Evolutionary conservation across 1,140 invertebrate genomes (phyloP), one percentile per base, ranked within the genome.

Genomic region (Leptopilina boulardi): DNA sequence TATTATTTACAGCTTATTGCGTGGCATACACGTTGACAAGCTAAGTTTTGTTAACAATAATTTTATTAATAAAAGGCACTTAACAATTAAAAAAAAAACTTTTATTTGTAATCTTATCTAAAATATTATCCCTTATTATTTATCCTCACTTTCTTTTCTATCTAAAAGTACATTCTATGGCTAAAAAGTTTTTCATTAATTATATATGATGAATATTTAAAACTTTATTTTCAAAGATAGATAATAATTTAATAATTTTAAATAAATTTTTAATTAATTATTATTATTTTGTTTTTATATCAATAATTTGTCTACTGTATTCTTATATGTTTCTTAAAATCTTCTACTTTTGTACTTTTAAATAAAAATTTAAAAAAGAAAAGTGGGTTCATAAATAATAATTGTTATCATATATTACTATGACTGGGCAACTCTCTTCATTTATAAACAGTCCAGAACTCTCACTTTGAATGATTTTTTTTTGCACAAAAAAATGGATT

Each of bases 1-100:
- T 88, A 89, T 89, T 91, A 91, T 91, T 89, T 91, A 91, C 89
- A 90, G 84, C 80, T 77, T 82, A 78, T 86, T 87, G 81, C 76
- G 74, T 80, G 81, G 15, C 34, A 44, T 71, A 59, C 23, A 66
- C 23, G 23, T 23, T 66, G 21, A 66, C 11, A 66, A 66, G 59
- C 59, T 66, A 38, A 66, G 26, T 13, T 66, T 66, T 30, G 59
- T 66, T 66, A 66, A 66, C 59, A 30, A 66, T 66, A 66, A 21
- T 66, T 66, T 66, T 66, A 66, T 66, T 21, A 66, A 26, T 66
- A 66, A 26, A 26, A 66, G 23, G 23, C 59, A 66, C 59, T 66
- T 66, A 66, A 23, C 26, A 66, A 66, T 66, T 30, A 26, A 26
- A 30, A 30, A 30, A n/a, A 38, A 38, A 38, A 38, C 0, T 38